A percentile compares a stretch with the other conserved stretches of the same genome.
Evolutionary conservation across 1,140 invertebrate genomes (phyloP).

Genomic region (Zaprionus gabonicus): DNA sequence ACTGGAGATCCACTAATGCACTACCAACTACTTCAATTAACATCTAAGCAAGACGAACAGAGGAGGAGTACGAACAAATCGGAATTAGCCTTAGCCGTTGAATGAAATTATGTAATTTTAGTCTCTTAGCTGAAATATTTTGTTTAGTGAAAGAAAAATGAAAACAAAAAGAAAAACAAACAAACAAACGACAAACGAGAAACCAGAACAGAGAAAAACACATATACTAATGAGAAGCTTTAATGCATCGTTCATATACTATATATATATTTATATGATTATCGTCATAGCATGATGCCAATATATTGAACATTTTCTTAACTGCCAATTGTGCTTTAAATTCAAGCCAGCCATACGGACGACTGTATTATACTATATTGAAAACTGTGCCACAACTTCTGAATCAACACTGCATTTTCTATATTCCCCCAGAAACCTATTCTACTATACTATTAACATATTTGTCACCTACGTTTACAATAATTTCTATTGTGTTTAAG

Average conservation of each 20-base stretch:
- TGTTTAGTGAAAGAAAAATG: constrained; percentile 58
- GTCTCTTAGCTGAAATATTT: constrained; percentile 77
- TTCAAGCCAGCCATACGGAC: constrained; percentile 65
- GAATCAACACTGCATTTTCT: constrained; percentile 57
- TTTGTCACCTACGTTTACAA: constrained; percentile 74
- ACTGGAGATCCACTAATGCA: constrained; percentile 28
- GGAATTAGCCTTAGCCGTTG: constrained; percentile 69
- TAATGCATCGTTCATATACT: constrained; percentile 63
- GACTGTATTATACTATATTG: constrained; percentile 74
- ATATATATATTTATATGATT: constrained; percentile 41
- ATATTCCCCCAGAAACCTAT: constrained; percentile 41
- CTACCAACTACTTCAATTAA: constrained; percentile 80
- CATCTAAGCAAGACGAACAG: constrained; percentile 54
- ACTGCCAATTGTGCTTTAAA: constrained; percentile 72
- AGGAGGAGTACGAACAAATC: constrained; percentile 67
- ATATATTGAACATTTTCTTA: constrained; percentile 36
- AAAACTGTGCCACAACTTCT: constrained; percentile 41
- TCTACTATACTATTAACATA: constrained; percentile 67
- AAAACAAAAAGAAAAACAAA: constrained; percentile 5
- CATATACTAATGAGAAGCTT: constrained; percentile 55
- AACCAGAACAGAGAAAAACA: constrained; percentile 45
- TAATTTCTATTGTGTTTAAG: constrained; percentile 65
- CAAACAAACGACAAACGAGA: constrained; percentile 42
- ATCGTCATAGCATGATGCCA: constrained; percentile 39
- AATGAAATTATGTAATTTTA: constrained; percentile 81